Evolutionary conservation across 2,797 vertebrate genomes (phyloP), one percentile per base, ranked within the genome.

Genomic region (Pachyuromys duprasi): DNA sequence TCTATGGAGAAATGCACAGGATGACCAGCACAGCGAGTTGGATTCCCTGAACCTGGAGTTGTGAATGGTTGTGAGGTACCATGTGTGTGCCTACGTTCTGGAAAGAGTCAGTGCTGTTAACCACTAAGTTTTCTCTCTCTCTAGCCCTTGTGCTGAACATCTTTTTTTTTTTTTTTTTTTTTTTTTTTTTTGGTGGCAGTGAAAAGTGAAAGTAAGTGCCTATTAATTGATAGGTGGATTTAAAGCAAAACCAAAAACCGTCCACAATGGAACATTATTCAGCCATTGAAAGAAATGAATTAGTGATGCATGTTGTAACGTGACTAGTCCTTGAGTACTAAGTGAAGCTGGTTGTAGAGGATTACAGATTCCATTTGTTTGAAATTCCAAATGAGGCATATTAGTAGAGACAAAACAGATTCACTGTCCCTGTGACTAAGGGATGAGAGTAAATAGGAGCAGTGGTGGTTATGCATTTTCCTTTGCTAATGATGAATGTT

Each of bases 171-270:
- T 49, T 45, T 45, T 45, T 45, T 45, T 45, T 45, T 49, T 49
- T 49, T 49, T 49, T 49, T 49, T 49, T 49, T 49, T 49, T 49
- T 49, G 8, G 42, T 94, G 53, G 12, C 82, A 49, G 22, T 42
- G 69, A 95, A 86, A 95, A 95, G 53, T 95, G 20, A 63, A 94
- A 95, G 69, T 14, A 31, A 82, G 57, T 79, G 89, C 42, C 63
- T 49, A 0, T 75, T 26, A 86, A 14, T 42, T 88, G 45, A 36
- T 90, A 8, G 70, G 7, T 90, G 17, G 14, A 8, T 65, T 91
- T 80, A 93, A 55, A 86, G 20, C 63, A 69, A 69, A 84, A 53
- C 20, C 45, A 86, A 49, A 84, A 78, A 53, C 33, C 33, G n/a
- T 84, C 22, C 93, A 31, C 74, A 53, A 42, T 94, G n/a, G 36